Evolutionary conservation across 2,888 invertebrate species (phyloP), one percentile per base, ranked within the genome.

Genomic region (Euzetes globulus): DNA sequence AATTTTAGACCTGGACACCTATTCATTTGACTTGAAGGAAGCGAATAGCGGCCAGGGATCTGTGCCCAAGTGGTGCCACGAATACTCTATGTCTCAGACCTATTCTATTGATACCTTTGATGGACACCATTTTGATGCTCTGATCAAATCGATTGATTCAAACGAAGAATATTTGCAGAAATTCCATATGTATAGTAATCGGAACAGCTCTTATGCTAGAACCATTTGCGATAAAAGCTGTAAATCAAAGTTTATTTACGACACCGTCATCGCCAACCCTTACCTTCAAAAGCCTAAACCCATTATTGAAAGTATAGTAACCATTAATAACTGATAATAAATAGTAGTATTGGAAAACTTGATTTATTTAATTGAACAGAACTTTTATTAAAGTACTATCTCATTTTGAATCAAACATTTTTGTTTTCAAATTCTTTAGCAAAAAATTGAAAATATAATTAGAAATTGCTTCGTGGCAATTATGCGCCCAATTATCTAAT

Each of bases 1-100:
- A 52, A 94, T 96, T 19, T 88, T 95, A 22, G 95, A 96, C 83
- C 94, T 94, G 81, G 94, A 95, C 83, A 93, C 92, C 0, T 95
- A 94, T 92, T 91, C 92, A 65, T 92, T 96, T 90, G 94, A 96
- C 83, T 83, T 97, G 75, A 90, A 92, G 79, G 92, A 93, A 82
- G 94, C 95, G 0, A 96, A 96, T 83, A 78, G 80, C 37, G 78
- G 79, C 6, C 77, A 78, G 1, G 77, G 77, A 15, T 76, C 41
- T 27, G 50, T 78, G n/a, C 85, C 91, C 3, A 90, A 92, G 79
- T 94, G 94, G 93, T 91, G 91, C 82, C 92, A 93, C 82, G 84
- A 93, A 78, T 94, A 78, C 37, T 68, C 65, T 27, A 71, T 74
- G 2, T 85, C 91, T 76, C 89, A 91, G 72, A 90, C 92, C 0